These are phyloP conservation scores for Strigamia crassipes DNA, from an alignment of 2,888 invertebrate species.

Conservation along the genomic window DNA sequence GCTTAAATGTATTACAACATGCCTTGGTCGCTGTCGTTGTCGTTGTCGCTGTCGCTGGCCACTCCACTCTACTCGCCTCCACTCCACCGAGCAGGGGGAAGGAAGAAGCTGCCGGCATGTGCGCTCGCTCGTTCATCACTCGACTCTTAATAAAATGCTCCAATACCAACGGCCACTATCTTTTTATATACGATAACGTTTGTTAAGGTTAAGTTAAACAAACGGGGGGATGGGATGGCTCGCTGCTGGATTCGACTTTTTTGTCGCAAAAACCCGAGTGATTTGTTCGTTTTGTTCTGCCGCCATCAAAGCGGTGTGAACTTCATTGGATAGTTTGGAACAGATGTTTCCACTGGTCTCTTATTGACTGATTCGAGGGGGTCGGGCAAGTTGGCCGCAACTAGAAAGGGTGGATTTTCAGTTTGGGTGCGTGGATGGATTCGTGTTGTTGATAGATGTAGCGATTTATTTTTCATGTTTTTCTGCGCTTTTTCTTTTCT, in stretches of 20 bases:
- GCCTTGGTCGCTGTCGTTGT: not conserved
- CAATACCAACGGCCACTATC: not conserved
- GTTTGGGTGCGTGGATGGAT: too few species aligned
- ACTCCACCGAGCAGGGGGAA: not conserved
- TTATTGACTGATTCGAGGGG: constrained; percentile 33
- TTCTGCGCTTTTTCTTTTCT: not conserved
- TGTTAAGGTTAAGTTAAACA: not conserved
- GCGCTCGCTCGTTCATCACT: constrained; percentile 28
- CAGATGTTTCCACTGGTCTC: constrained; percentile 38
- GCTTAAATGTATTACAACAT: constrained; percentile 40
- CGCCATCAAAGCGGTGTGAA: constrained; percentile 11
- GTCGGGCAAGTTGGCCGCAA: not conserved
- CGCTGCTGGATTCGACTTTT: not conserved
- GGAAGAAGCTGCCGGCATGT: constrained; percentile 36
- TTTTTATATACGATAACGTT: not conserved
- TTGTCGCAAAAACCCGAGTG: not conserved
- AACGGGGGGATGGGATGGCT: too few species aligned
- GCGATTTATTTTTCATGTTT: not conserved
- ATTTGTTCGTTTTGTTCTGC: constrained; percentile 23
- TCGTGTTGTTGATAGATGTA: too few species aligned
- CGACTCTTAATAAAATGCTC: constrained; percentile 34
- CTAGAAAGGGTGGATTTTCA: too few species aligned
- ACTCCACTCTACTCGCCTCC: not conserved
- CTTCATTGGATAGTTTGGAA: constrained; percentile 40
- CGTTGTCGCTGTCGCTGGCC: too few species aligned